These are phyloP conservation scores for Halocynthia aurantium DNA, from an alignment of 23 tunicate species.

Conservation along the genomic window DNA sequence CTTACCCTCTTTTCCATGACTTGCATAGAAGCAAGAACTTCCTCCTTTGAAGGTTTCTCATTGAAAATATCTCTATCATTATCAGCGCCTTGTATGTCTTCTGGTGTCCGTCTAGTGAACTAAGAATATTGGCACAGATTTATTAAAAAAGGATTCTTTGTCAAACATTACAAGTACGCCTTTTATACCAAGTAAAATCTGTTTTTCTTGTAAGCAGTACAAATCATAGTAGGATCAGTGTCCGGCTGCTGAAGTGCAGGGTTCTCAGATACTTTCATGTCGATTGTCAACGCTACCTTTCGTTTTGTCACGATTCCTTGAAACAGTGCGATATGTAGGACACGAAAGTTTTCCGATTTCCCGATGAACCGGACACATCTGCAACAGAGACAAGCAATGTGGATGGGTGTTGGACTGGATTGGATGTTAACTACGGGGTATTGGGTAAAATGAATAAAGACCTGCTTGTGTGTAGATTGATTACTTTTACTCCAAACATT, in stretches of 20 bases:
- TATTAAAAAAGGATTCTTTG: background rate
- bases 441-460: constrained; percentile 5
- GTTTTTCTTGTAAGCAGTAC: constrained; percentile 90
- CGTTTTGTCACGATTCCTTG: constrained; percentile 46
- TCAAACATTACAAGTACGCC: background rate
- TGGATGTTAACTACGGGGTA: background rate
- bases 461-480: constrained; percentile 80
- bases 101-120: constrained; percentile 40
- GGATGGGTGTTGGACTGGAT: background rate
- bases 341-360: constrained; percentile 68
- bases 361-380: constrained; percentile 77
- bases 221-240: constrained; percentile 74
- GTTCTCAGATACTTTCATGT: constrained; percentile 92
- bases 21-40: constrained; percentile 89
- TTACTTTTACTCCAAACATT: constrained; percentile 85
- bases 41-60: constrained; percentile 96
- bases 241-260: constrained; percentile 59
- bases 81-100: constrained; percentile 37
- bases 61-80: constrained; percentile 92
- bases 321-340: constrained; percentile 66
- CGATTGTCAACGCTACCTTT: constrained; percentile 67
- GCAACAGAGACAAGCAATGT: background rate
- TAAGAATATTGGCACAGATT: background rate
- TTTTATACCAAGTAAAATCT: constrained; percentile 63
- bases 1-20: constrained; percentile 64